Evolutionary conservation across 2,797 vertebrate genomes (phyloP).

Genomic region (Dallia pectoralis): DNA sequence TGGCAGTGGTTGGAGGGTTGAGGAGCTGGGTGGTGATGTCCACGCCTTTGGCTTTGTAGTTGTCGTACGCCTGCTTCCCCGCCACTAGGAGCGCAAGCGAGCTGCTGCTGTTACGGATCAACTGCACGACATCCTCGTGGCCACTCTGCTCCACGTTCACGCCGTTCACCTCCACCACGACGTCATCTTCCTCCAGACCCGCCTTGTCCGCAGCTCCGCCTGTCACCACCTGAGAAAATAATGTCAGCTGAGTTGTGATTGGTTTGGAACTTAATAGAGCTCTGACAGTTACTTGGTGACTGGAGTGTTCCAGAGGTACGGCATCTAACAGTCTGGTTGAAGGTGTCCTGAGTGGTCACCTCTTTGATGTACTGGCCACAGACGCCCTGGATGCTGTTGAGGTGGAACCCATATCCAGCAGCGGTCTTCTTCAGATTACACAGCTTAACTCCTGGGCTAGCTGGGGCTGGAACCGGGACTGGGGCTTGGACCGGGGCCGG

Average conservation of each 20-base stretch:
- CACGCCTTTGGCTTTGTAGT: slow-evolving; percentile 77
- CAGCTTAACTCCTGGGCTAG: slow-evolving; percentile 72
- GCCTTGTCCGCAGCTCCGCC: slow-evolving; percentile 77
- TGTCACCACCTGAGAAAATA: slow-evolving; percentile 75
- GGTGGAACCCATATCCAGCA: slow-evolving; percentile 85
- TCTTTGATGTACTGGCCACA: slow-evolving; percentile 81
- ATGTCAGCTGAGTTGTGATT: slow-evolving; percentile 1
- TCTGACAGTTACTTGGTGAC: background rate
- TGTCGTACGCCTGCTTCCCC: slow-evolving; percentile 72
- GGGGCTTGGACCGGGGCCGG: slow-evolving; percentile 28
- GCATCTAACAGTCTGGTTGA: background rate
- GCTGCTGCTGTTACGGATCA: slow-evolving; percentile 74
- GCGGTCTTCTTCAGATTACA: slow-evolving; percentile 81
- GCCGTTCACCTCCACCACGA: slow-evolving; percentile 86
- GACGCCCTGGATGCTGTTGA: slow-evolving; percentile 82
- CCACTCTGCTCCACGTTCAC: slow-evolving; percentile 74
- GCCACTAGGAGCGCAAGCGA: slow-evolving; percentile 81
- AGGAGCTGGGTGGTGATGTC: slow-evolving; percentile 65
- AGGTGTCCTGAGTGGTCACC: slow-evolving; percentile 61
- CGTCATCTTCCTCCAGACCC: slow-evolving; percentile 80
- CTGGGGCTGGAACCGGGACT: slow-evolving; percentile 15
- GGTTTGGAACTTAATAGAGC: background rate
- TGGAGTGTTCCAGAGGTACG: background rate
- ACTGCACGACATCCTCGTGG: slow-evolving; percentile 80
- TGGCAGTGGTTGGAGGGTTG: slow-evolving; percentile 39